Evolutionary conservation across 2,113 vertebrate species (phyloP), one percentile per base, ranked within the genome.

Genomic region (Malurus melanocephalus): DNA sequence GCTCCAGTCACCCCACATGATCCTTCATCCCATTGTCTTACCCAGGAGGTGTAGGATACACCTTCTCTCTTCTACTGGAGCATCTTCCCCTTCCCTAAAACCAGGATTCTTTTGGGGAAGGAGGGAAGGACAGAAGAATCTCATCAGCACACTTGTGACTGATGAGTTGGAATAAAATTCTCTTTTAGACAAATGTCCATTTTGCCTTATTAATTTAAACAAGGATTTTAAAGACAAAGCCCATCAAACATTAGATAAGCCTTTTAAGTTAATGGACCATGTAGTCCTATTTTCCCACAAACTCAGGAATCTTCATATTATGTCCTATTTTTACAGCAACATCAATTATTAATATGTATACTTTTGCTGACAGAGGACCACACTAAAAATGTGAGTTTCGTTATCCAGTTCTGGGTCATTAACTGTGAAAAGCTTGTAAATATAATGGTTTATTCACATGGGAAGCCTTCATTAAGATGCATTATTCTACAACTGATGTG

Each of bases 391-490:
- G 87, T 93, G 83, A 96, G 96, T 96, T 97, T 97, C 88, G 94
- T 97, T 97, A 95, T 96, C 96, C 87, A 65, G 98, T 97, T 98
- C 97, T 92, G 95, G 97, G 96, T 98, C 98, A 97, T 98, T 98
- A 98, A 94, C 96, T 81, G 68, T 91, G 94, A 96, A 95, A 95
- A 96, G 97, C 97, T 96, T 95, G 97, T 96, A 97, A 96, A 97
- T 96, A 96, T 96, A 97, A 98, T 97, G 97, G 96, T 96, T 96
- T 96, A 93, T 96, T 97, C 97, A 96, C 96, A 94, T 93, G 96
- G 97, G 97, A 97, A 96, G 95, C 96, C 97, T 97, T 97, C 97
- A 97, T 97, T 97, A 97, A 97, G 97, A 97, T 96, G 97, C 96
- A 97, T 97, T 96, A 96, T 96, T 97, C 94, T 96, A 91, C 96